These are phyloP conservation scores for Drosophila persimilis DNA, from an alignment of 1,140 invertebrate genomes.

Conservation along the genomic window DNA sequence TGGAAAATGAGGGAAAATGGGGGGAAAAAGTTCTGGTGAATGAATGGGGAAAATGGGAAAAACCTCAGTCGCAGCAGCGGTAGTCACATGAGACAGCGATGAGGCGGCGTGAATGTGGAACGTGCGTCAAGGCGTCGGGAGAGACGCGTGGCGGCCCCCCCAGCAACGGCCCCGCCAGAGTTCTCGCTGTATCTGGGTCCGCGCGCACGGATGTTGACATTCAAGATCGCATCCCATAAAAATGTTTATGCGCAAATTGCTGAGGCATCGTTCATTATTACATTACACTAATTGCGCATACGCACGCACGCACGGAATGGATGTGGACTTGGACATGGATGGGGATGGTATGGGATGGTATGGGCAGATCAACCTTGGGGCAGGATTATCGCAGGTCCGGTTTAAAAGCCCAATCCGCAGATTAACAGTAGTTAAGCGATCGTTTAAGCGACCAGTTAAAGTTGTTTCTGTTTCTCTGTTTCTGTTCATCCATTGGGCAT, in stretches of 20 bases:
- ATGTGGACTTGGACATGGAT: conserved; percentile 37
- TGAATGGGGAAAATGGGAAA: too few species aligned
- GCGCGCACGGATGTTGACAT: conserved; percentile 43
- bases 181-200: background rate
- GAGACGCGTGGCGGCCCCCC: conserved; percentile 1
- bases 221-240: conserved; percentile 52
- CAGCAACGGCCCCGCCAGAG: too few species aligned
- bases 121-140: too few species aligned
- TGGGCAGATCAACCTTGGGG: conserved; percentile 44
- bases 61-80: too few species aligned
- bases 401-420: conserved; percentile 47
- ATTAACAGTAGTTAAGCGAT: conserved; percentile 81
- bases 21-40: too few species aligned
- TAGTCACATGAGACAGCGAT: too few species aligned
- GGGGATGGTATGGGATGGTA: conserved; percentile 38
- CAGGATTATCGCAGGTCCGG: conserved; percentile 35
- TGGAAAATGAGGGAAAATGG: too few species aligned
- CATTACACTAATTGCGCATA: conserved; percentile 79
- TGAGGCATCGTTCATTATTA: conserved; percentile 66
- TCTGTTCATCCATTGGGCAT: background rate
- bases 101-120: too few species aligned
- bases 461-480: conserved; percentile 18
- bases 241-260: conserved; percentile 50
- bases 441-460: conserved; percentile 68
- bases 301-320: conserved; percentile 56